Evolutionary conservation across 1,140 invertebrate species (phyloP), one percentile per base, ranked within the genome.

Genomic region (Lordiphosa clarofinis): DNA sequence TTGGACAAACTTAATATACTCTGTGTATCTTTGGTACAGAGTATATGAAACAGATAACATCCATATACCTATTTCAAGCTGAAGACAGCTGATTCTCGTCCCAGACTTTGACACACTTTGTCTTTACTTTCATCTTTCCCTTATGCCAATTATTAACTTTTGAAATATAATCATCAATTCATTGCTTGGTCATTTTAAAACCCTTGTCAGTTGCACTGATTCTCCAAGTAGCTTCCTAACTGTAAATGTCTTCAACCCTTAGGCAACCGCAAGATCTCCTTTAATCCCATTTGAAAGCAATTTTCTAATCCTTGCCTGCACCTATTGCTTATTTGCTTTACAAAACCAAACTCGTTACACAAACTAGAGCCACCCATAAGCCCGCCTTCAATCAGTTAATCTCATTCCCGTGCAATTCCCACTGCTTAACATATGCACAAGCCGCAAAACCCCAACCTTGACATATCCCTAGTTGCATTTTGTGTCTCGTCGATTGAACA

Each of bases 401-500:
- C 63, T 59, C 64, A 42, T 53, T 48, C 64, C 8, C 59, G 46
- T 47, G 64, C 42, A 59, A 68, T 67, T 33, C 43, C 8, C 31
- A 55, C 47, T 63, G 62, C 55, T 56, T 54, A 50, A 56, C 58
- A 76, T 61, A 76, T 78, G 74, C 56, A 37, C 37, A 13, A 11
- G 44, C 40, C 47, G 15, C 19, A 42, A 12, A 11, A 37, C 47
- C 12, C 43, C 36, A 31, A 57, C 74, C 64, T 56, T 69, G 70
- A 62, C 70, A 74, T 49, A 73, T 73, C 56, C 54, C 49, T 65
- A 31, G 54, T 50, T 66, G 62, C 37, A 47, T 38, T 63, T 35
- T 35, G 50, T 52, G 59, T 42, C 60, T 79, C 70, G 50, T 54
- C 70, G 59, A 79, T 79, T 82, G 62, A 68, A 50, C 70, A 66